A percentile compares a stretch with the other conserved stretches of the same genome.
phyloP scores from a whole-genome alignment of 1,140 invertebrate species.

The Drosophila neocordata region DNA sequence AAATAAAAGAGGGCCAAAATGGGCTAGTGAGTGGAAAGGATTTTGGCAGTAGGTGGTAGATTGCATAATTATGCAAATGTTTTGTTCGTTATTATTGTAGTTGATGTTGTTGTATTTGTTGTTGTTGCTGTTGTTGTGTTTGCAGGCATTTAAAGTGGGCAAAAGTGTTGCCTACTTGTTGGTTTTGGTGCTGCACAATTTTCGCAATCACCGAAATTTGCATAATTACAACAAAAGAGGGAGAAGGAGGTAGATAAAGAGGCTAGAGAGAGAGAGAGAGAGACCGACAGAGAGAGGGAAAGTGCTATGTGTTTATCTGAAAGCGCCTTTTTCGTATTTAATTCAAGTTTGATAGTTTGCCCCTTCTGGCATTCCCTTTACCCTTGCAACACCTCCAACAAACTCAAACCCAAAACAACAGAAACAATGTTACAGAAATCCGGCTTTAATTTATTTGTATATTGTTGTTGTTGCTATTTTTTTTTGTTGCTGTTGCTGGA shows the following conservation, averaged over 20 bases:
- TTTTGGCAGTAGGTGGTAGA: slow-evolving; percentile 51
- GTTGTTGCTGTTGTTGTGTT: slow-evolving; percentile 56
- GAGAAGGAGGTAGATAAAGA: too few species aligned
- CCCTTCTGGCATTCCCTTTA: slow-evolving; percentile 57
- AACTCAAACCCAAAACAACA: slow-evolving; percentile 11
- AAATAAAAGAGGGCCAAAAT: slow-evolving; percentile 25
- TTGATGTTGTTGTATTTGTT: slow-evolving; percentile 31
- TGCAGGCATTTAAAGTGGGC: slow-evolving; percentile 18
- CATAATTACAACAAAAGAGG: slow-evolving; percentile 67
- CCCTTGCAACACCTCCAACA: background rate
- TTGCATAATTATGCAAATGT: slow-evolving; percentile 81
- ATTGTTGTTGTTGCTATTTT: slow-evolving; percentile 3
- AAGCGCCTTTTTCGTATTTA: slow-evolving; percentile 49
- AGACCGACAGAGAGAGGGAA: slow-evolving; percentile 20
- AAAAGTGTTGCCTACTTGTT: slow-evolving; percentile 75
- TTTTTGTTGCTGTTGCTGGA: background rate
- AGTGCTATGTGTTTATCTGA: slow-evolving; percentile 13
- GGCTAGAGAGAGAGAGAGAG: background rate
- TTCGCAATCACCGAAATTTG: slow-evolving; percentile 78
- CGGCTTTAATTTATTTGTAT: slow-evolving; percentile 68
- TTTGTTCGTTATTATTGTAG: slow-evolving; percentile 6
- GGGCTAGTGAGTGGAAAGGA: slow-evolving; percentile 22
- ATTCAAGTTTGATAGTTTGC: slow-evolving; percentile 78
- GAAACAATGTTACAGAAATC: slow-evolving; percentile 62
- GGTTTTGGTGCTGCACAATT: slow-evolving; percentile 51